Conservation (phyloP, 2,888 invertebrate species). For the Agrochola lychnidis region DNA sequence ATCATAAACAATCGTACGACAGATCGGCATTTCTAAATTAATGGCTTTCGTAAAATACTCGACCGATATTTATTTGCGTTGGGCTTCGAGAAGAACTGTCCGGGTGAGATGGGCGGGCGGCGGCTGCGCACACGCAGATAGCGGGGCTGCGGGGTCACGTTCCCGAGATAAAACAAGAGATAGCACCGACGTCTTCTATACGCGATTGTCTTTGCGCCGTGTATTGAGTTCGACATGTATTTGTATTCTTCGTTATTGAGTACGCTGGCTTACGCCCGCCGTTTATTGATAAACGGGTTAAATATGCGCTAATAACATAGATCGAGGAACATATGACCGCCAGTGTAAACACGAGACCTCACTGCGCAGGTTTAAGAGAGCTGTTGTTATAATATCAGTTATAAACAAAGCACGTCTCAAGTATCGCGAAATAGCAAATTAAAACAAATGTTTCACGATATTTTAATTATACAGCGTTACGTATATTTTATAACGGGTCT, state of each 20-base stretch:
- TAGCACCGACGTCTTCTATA: conserved; percentile 84
- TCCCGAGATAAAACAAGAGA: conserved; percentile 85
- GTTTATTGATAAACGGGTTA: conserved; percentile 58
- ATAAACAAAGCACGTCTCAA: conserved; percentile 37
- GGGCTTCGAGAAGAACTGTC: conserved; percentile 72
- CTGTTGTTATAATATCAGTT: conserved; percentile 40
- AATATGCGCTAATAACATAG: conserved; percentile 61
- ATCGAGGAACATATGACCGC: conserved; percentile 47
- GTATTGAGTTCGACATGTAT: conserved; percentile 63
- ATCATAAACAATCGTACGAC: conserved; percentile 85
- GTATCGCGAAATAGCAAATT: conserved; percentile 53
- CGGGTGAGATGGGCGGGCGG: conserved; percentile 85
- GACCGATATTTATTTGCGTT: conserved; percentile 77
- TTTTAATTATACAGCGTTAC: conserved; percentile 56
- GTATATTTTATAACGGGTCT: conserved; percentile 45
- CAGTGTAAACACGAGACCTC: conserved; percentile 51
- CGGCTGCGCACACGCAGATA: conserved; percentile 80
- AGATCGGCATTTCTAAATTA: conserved; percentile 87
- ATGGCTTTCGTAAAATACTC: conserved; percentile 80
- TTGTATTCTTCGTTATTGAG: conserved; percentile 58
- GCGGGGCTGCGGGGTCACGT: conserved; percentile 89
- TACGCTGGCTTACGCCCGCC: conserved; percentile 49
- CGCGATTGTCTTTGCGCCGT: conserved; percentile 82
- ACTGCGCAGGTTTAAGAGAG: conserved; percentile 49
- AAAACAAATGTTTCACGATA: conserved; percentile 52